A percentile compares a stretch with the other conserved stretches of the same genome.
Evolutionary conservation across 2,797 vertebrate genomes (phyloP).

Genomic region (Champsocephalus gunnari): DNA sequence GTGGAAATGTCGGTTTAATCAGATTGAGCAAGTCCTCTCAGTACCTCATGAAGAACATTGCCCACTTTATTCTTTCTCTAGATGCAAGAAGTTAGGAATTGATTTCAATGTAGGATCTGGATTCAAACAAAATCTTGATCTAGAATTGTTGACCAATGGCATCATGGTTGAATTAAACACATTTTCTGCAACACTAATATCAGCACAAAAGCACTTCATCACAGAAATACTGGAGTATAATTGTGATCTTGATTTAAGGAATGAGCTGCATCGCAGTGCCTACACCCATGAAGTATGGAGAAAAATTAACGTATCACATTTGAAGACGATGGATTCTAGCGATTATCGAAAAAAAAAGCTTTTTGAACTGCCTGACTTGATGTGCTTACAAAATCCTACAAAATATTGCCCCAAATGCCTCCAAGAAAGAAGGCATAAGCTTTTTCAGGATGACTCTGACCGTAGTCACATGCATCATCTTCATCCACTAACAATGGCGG

Average conservation of each 20-base stretch:
- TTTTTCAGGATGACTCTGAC: not conserved
- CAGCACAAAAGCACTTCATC: slow-evolving; percentile 27
- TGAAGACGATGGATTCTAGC: rapidly evolving
- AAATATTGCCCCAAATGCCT: slow-evolving; percentile 37
- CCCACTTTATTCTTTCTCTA: slow-evolving; percentile 41
- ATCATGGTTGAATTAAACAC: slow-evolving; percentile 34
- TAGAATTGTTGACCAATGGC: slow-evolving; percentile 46
- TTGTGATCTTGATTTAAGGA: slow-evolving; percentile 33
- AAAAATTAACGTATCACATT: not conserved
- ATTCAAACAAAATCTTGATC: slow-evolving; percentile 34
- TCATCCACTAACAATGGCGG: not conserved
- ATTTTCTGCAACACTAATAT: slow-evolving; percentile 18
- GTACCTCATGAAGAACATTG: not conserved
- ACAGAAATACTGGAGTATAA: slow-evolving; percentile 18
- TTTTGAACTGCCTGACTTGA: slow-evolving; percentile 36
- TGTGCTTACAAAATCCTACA: not conserved
- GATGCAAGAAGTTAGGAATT: slow-evolving; percentile 38
- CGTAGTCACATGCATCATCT: not conserved
- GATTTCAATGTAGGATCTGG: slow-evolving; percentile 46
- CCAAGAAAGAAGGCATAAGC: slow-evolving; percentile 13
- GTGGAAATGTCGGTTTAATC: slow-evolving; percentile 24
- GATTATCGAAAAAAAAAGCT: not conserved
- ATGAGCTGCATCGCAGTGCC: slow-evolving; percentile 1
- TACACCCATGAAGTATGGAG: not conserved
- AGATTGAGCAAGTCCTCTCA: too few relatives aligned